These are phyloP conservation scores for Rana temporaria DNA, from an alignment of 2,113 vertebrate species.

Conservation along the genomic window DNA sequence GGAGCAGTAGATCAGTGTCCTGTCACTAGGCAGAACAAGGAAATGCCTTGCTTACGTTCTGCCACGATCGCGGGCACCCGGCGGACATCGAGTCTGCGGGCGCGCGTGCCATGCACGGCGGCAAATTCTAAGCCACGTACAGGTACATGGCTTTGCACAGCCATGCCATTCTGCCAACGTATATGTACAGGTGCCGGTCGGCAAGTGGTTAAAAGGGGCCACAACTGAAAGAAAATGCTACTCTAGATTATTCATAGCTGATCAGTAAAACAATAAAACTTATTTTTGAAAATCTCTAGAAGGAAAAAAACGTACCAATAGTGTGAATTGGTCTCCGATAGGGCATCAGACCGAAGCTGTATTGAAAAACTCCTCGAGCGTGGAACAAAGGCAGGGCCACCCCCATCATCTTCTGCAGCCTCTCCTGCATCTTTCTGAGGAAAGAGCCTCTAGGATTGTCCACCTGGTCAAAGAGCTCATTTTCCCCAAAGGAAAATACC, in stretches of 20 bases:
- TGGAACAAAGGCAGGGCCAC: conserved; percentile 90
- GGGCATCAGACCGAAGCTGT: conserved; percentile 89
- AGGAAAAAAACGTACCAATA: conserved; percentile 77
- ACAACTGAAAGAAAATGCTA: too few species aligned
- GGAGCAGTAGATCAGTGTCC: too few species aligned
- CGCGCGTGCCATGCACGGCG: too few species aligned
- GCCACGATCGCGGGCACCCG: too few species aligned
- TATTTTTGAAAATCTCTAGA: neutral
- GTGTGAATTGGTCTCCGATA: conserved; percentile 87
- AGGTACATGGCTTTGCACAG: too few species aligned
- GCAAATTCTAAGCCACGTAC: too few species aligned
- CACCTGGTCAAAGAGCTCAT: conserved; percentile 88
- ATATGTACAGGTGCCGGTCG: too few species aligned
- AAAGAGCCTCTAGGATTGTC: conserved; percentile 80
- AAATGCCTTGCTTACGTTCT: too few species aligned
- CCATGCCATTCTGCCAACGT: too few species aligned
- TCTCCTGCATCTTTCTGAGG: conserved; percentile 79
- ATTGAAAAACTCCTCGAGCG: conserved; percentile 91
- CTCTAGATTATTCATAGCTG: neutral
- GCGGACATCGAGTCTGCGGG: too few species aligned
- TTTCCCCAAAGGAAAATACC: conserved; percentile 92
- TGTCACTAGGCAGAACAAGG: too few species aligned
- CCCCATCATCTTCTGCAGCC: conserved; percentile 85
- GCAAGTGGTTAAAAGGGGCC: too few species aligned
- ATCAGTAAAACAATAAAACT: neutral